These are phyloP conservation scores for Blomia tropicalis DNA, from an alignment of 2,888 invertebrate genomes.

Conservation along the genomic window DNA sequence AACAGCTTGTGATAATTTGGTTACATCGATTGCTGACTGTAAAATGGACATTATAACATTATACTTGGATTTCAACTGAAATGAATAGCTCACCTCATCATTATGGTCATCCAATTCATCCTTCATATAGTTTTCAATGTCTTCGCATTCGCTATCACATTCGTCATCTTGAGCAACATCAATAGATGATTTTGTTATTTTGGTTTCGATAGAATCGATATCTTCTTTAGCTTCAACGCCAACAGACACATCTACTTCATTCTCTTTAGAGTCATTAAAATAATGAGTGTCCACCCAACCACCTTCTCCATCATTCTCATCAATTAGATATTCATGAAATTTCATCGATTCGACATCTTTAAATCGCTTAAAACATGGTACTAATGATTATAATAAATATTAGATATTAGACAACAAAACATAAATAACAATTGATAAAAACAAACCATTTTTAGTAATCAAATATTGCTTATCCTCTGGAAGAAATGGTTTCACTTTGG, in stretches of 20 bases:
- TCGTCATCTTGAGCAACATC: constrained; percentile 60
- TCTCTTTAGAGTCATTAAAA: constrained; percentile 37
- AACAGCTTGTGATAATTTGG: neutral
- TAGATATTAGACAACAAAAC: no score
- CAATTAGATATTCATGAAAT: constrained; percentile 77
- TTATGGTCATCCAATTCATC: constrained; percentile 82
- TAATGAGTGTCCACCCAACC: constrained; percentile 99
- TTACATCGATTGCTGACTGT: neutral
- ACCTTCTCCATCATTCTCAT: constrained; percentile 59
- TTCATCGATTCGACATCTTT: constrained; percentile 83
- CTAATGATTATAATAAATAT: constrained; percentile 40
- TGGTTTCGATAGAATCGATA: constrained; percentile 20
- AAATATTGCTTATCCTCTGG: constrained; percentile 89
- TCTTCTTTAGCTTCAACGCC: constrained; percentile 38
- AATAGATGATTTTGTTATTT: no score
- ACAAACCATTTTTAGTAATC: constrained; percentile 64
- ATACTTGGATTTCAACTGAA: no score
- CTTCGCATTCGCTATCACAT: constrained; percentile 70
- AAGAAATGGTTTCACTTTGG: constrained; percentile 70
- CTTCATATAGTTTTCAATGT: constrained; percentile 96
- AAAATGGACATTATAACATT: neutral
- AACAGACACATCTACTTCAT: constrained; percentile 37
- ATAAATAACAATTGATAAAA: neutral
- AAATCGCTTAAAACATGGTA: constrained; percentile 86
- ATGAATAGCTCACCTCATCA: no score